These are phyloP conservation scores for Gortyna flavago DNA, from an alignment of 2,888 invertebrate species.

Conservation along the genomic window DNA sequence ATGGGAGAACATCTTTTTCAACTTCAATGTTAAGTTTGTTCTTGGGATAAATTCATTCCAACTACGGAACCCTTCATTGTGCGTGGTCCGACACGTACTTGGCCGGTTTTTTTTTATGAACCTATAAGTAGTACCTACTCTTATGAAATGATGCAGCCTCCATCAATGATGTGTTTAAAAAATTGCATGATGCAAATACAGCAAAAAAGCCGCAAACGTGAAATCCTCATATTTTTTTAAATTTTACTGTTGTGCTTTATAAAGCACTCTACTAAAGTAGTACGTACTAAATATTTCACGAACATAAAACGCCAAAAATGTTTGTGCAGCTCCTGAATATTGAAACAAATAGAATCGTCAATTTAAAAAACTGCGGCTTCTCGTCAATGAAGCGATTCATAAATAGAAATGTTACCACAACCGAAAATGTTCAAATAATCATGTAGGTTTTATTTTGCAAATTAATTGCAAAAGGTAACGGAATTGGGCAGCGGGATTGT, in stretches of 20 bases:
- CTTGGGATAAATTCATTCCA: no score
- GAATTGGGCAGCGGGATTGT: no score
- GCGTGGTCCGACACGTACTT: no score
- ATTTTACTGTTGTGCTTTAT: not conserved
- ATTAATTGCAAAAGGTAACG: not conserved
- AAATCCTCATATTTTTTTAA: not conserved
- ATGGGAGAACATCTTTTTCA: no score
- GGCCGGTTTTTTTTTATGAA: no score
- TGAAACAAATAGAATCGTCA: conserved; percentile 22
- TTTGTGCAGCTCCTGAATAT: conserved; percentile 20
- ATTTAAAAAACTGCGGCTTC: conserved; percentile 15
- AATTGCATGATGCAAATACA: not conserved
- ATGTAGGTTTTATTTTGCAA: conserved; percentile 1
- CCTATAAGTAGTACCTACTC: not conserved
- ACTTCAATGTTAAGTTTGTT: no score
- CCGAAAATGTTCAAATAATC: not conserved
- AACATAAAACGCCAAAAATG: not conserved
- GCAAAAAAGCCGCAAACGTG: not conserved
- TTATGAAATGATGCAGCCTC: not conserved
- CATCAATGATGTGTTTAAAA: not conserved
- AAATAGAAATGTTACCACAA: conserved; percentile 12
- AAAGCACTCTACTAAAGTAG: not conserved
- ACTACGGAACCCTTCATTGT: no score
- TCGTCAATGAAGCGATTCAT: conserved; percentile 28
- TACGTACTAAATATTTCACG: not conserved